These are phyloP conservation scores for Pipistrellus pipistrellus DNA, from an alignment of 2,797 vertebrate species.

Conservation along the genomic window DNA sequence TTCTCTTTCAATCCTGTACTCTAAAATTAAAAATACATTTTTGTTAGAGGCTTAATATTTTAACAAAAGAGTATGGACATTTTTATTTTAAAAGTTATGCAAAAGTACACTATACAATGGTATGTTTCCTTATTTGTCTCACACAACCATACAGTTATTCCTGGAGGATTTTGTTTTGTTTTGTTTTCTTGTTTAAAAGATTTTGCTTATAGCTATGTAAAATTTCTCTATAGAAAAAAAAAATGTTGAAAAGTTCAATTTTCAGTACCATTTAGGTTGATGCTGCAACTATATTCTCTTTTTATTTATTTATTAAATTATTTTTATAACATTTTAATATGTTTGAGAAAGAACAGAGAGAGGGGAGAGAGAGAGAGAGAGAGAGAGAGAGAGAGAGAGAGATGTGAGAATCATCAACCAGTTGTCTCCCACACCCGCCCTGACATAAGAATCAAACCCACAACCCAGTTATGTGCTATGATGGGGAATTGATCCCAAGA, in stretches of 20 bases:
- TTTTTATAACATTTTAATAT: slow-evolving; percentile 70
- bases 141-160: slow-evolving; percentile 80
- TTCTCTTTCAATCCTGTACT: slow-evolving; percentile 90
- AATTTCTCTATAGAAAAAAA: slow-evolving; percentile 85
- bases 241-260: slow-evolving; percentile 84
- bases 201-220: slow-evolving; percentile 80
- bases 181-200: slow-evolving; percentile 81
- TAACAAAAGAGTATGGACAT: slow-evolving; percentile 90
- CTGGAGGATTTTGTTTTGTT: slow-evolving; percentile 66
- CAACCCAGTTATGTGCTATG: neutral
- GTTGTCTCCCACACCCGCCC: neutral
- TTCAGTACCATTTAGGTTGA: slow-evolving; percentile 87
- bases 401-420: neutral
- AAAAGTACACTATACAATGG: slow-evolving; percentile 79
- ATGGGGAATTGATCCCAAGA: neutral
- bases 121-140: slow-evolving; percentile 87
- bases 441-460: neutral
- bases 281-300: slow-evolving; percentile 87
- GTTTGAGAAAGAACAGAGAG: neutral
- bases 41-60: slow-evolving; percentile 91
- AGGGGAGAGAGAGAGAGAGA: neutral
- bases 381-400: neutral
- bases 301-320: slow-evolving; percentile 58
- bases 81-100: slow-evolving; percentile 91
- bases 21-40: slow-evolving; percentile 92